Conservation (phyloP, 2,888 invertebrate species). For the Hirtodrosophila histrioides region DNA sequence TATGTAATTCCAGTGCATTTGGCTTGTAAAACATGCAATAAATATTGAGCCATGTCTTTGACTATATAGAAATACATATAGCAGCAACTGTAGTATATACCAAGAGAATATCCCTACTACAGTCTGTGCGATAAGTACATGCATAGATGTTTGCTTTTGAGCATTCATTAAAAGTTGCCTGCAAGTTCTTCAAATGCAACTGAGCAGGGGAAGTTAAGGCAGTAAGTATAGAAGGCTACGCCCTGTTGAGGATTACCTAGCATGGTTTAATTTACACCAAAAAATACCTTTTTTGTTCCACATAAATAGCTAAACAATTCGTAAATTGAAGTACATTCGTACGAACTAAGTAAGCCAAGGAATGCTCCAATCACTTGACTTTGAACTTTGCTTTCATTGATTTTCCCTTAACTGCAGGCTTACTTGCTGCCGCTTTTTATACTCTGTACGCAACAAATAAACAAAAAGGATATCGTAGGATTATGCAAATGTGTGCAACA, state of each 20-base stretch:
- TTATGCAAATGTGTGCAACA: neutral
- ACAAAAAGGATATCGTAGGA: too few relatives aligned
- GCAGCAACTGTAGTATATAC: neutral
- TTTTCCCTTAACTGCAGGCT: neutral
- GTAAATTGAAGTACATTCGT: neutral
- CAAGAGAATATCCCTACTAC: too few relatives aligned
- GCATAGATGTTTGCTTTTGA: neutral
- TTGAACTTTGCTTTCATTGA: slow-evolving; percentile 5
- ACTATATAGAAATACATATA: slow-evolving; percentile 18
- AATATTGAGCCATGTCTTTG: slow-evolving; percentile 49
- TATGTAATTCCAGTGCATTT: slow-evolving; percentile 47
- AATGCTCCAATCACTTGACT: slow-evolving; percentile 11
- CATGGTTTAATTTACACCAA: too few relatives aligned
- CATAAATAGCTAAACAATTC: too few relatives aligned
- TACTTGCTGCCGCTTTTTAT: too few relatives aligned
- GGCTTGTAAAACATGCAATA: slow-evolving; percentile 65
- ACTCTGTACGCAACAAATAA: too few relatives aligned
- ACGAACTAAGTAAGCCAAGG: neutral
- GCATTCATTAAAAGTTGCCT: too few relatives aligned
- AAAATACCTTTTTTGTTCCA: too few relatives aligned
- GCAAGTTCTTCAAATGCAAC: too few relatives aligned
- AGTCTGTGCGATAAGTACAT: slow-evolving; percentile 6
- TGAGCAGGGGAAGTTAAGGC: too few relatives aligned
- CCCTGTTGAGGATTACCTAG: too few relatives aligned
- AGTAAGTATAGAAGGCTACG: too few relatives aligned